Percentiles rank a stretch among this genome's conserved stretches.
phyloP scores from a whole-genome alignment of 2,113 vertebrate genomes.

The Petrocephalus zakoni region DNA sequence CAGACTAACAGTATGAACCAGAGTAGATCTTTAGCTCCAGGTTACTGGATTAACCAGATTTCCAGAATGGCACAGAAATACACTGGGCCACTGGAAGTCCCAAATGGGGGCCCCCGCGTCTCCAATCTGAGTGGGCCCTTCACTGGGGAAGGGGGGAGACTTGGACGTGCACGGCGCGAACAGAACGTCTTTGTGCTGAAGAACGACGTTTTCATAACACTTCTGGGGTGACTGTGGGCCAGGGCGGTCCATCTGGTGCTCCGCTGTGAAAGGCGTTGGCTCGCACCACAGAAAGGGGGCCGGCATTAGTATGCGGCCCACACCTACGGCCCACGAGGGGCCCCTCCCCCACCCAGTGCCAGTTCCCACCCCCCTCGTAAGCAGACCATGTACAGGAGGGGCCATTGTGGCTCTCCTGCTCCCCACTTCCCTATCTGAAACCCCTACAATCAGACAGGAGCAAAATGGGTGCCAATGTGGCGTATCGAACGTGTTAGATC shows the following conservation, averaged over 20 bases:
- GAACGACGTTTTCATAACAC: constrained; percentile 69
- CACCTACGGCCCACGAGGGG: constrained; percentile 45
- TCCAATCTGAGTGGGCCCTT: constrained; percentile 13
- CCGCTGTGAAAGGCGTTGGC: constrained; percentile 57
- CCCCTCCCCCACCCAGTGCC: constrained; percentile 25
- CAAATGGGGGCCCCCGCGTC: not conserved
- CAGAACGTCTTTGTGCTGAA: constrained; percentile 65
- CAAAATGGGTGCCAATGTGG: not conserved
- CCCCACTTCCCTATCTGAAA: constrained; percentile 17
- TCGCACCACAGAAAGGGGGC: constrained; percentile 37
- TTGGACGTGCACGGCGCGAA: constrained; percentile 51
- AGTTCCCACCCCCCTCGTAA: constrained; percentile 49
- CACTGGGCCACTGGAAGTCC: not conserved
- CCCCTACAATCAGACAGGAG: not conserved
- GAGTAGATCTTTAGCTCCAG: not conserved
- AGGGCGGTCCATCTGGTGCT: constrained; percentile 56
- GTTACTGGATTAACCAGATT: not conserved
- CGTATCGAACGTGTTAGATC: not conserved
- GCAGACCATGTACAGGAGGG: constrained; percentile 46
- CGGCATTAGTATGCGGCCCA: constrained; percentile 57
- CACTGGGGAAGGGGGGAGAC: constrained; percentile 31
- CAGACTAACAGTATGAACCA: not conserved
- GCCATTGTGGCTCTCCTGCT: constrained; percentile 50
- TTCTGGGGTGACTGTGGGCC: constrained; percentile 49
- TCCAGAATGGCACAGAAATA: not conserved